Conservation (phyloP, 2,113 vertebrate species). For the Macrotis lagotis region DNA sequence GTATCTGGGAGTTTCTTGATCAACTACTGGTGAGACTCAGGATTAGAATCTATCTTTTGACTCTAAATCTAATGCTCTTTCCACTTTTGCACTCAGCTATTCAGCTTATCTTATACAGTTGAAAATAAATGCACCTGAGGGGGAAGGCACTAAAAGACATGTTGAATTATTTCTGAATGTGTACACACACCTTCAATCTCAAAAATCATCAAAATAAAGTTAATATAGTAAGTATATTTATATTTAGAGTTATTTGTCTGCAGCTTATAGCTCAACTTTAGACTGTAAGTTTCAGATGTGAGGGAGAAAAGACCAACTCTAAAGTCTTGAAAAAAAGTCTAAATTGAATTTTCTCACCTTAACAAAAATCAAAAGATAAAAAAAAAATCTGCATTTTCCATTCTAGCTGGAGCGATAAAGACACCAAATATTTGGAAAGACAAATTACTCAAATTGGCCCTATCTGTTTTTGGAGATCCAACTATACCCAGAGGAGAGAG, state of each 20-base stretch:
- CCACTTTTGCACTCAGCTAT: neutral
- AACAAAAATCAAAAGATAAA: conserved; percentile 39
- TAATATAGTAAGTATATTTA: neutral
- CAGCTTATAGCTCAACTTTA: neutral
- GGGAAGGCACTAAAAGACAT: neutral
- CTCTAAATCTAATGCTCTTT: neutral
- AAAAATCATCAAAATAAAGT: neutral
- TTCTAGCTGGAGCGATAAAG: neutral
- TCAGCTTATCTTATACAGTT: neutral
- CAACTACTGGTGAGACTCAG: neutral
- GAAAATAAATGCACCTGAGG: neutral
- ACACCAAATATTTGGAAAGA: neutral
- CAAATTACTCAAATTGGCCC: neutral
- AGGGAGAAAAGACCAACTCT: neutral
- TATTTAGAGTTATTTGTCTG: neutral
- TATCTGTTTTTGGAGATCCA: neutral
- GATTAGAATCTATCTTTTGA: neutral
- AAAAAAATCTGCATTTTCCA: conserved; percentile 21
- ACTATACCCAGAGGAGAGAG: conserved; percentile 20
- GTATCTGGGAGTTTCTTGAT: neutral
- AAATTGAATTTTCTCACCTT: conserved; percentile 6
- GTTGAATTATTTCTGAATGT: neutral
- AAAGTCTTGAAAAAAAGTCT: neutral
- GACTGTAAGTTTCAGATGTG: neutral
- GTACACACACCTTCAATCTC: neutral